phyloP scores from a whole-genome alignment of 2,888 invertebrate genomes.

The Zonitis immaculata region DNA sequence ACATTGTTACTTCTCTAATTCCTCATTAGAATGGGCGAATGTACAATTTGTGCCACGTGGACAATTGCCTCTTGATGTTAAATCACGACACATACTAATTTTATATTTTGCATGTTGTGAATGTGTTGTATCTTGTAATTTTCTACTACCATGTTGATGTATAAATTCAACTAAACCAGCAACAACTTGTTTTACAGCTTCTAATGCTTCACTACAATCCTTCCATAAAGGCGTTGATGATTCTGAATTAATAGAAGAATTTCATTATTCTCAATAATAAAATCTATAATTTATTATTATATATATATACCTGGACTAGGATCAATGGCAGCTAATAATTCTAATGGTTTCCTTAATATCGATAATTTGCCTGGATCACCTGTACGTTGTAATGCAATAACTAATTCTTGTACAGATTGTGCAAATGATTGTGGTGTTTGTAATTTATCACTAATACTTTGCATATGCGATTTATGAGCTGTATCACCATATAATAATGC shows the following conservation, averaged over 20 bases:
- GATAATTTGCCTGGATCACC: constrained; percentile 81
- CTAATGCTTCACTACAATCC: constrained; percentile 62
- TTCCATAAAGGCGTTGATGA: constrained; percentile 60
- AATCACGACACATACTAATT: constrained; percentile 85
- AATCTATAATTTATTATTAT: too few species aligned
- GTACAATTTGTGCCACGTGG: constrained; percentile 84
- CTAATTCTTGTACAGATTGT: constrained; percentile 84
- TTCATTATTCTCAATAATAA: too few species aligned
- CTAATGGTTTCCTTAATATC: constrained; percentile 71
- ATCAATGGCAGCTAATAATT: constrained; percentile 82
- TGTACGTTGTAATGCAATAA: constrained; percentile 84
- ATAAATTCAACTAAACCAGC: constrained; percentile 74
- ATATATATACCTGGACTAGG: constrained; percentile 78
- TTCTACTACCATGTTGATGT: constrained; percentile 66
- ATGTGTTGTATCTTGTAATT: constrained; percentile 57
- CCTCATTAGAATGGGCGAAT: constrained; percentile 89
- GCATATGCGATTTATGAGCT: constrained; percentile 96
- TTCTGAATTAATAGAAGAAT: constrained; percentile 50
- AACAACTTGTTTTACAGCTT: constrained; percentile 66
- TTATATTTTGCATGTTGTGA: constrained; percentile 73
- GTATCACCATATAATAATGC: constrained; percentile 93
- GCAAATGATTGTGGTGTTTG: constrained; percentile 92
- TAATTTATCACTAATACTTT: constrained; percentile 83
- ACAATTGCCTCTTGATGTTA: constrained; percentile 73
- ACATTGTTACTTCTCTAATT: constrained; percentile 68